Base-by-base conservation (phyloP, 2,888 invertebrate species). In the Ectemnius lituratus region DNA sequence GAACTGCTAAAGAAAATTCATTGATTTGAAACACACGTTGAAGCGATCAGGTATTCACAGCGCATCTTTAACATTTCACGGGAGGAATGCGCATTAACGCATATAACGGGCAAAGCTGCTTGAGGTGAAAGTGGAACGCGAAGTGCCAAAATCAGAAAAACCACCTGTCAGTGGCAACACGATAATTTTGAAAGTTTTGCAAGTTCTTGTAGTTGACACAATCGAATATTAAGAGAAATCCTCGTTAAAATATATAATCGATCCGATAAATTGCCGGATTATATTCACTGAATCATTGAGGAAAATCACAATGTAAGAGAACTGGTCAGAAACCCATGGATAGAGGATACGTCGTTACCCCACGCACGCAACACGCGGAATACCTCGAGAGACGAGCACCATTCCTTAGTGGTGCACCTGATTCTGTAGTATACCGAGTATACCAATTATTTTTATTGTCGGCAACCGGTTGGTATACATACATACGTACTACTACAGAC, bases 31-130 rank as follows among this genome's bases (percentile, higher is more conserved):
- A 8, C 37, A 16, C 16, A 1, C 16, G 1, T 6, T 4, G 13
- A 14, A 16, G 52, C 16, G 16, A 6, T 52, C 52, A 14, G 52
- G 13, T 14, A 64, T 62, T 67, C 46, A 62, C 47, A 62, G 47
- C 56, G 66, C 59, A 73, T 75, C 69, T 68, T 74, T 70, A 75
- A 75, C 16, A 52, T 70, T 58, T 64, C 23, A 5, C 45, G 16
- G 57, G 58, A 56, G 62, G 70, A 76, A 67, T 23, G 65, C 27
- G 61, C 59, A 28, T 58, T 11, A n/a, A 57, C 20, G 37, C 23
- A 11, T 13, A 13, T 13, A 28, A 16, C 45, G 18, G 49, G 52
- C 5, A 23, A 52, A 49, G 63, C 56, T 16, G n/a, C 28, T 2
- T n/a, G 13, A 11, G 6, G 49, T 2, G 65, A 64, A 71, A 76